Conservation (phyloP, 2,888 invertebrate species). For the Meloe dianella region DNA sequence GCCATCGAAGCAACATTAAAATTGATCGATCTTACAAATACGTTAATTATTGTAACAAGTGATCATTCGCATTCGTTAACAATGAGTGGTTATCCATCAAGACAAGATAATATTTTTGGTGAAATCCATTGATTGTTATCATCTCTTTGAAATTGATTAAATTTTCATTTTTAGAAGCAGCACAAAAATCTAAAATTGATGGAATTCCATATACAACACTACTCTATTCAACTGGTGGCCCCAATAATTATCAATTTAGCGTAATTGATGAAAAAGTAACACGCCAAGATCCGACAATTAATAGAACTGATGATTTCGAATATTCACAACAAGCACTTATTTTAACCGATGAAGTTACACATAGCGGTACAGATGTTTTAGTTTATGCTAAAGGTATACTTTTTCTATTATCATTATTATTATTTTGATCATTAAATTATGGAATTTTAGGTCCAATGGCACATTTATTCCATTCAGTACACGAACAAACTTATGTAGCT, state of each 20-base stretch:
- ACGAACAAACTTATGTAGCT: constrained; percentile 90
- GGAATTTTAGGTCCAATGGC: constrained; percentile 80
- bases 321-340: constrained; percentile 78
- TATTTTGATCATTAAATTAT: constrained; percentile 42
- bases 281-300: constrained; percentile 67
- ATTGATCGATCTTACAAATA: constrained; percentile 63
- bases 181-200: constrained; percentile 64
- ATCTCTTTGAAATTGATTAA: not conserved
- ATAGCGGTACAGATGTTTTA: constrained; percentile 85
- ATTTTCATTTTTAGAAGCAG: constrained; percentile 25
- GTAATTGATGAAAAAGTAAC: constrained; percentile 53
- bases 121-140: constrained; percentile 34
- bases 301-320: constrained; percentile 68
- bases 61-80: constrained; percentile 83
- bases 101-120: constrained; percentile 76
- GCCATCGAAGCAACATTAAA: constrained; percentile 73
- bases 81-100: constrained; percentile 77
- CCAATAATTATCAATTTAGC: constrained; percentile 68
- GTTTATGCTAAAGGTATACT: constrained; percentile 77
- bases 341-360: constrained; percentile 74
- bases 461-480: constrained; percentile 85
- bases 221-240: constrained; percentile 78
- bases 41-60: constrained; percentile 83
- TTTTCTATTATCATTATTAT: not conserved
- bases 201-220: constrained; percentile 76